Evolutionary conservation across 2,797 vertebrate species (phyloP), one percentile per base, ranked within the genome.

Genomic region (Sparus aurata): DNA sequence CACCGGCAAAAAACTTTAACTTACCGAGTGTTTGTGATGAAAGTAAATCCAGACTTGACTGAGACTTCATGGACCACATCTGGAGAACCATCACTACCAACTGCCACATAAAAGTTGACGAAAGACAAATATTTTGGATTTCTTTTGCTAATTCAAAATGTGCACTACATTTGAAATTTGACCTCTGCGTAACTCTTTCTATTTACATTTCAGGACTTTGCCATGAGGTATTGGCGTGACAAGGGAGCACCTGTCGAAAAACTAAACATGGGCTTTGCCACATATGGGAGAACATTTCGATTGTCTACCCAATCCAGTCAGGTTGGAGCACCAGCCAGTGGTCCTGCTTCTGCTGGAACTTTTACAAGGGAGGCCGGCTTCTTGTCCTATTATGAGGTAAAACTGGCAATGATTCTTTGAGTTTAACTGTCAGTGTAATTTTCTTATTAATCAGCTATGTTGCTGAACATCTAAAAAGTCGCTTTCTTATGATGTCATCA

Each of bases 381-480:
- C 85, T 94, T 89, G 94, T 95, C 96, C 61, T 96, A 96, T 85
- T 97, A 95, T 73, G 96, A 97, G 95, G 96, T 97, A 23, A 73
- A 47, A 64, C 4, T 23, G 9, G 9, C 5, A 47, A 47, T 4
- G 12, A 20, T 15, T 38, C 9, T 11, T 38, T 38, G 38, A 38
- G 38, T 38, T 38, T 38, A 11, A 38, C 8, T 53, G 0, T 17
- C 1, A 73, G 22, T 38, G 38, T 38, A 10, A 38, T 38, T 38
- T 38, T 47, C 34, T 43, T 47, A 34, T 20, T 8, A 45, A 18
- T 25, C n/a, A 23, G 55, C 4, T 68, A 3, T 22, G 52, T 54
- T 23, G 16, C 16, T 16, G 12, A 22, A 9, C 22, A 69, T 46
- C 46, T 46, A 46, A 46, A 46, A 46, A 46, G 15, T 17, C 4